Base-by-base conservation (phyloP, 2,113 vertebrate genomes). In the Lasiurus cinereus region DNA sequence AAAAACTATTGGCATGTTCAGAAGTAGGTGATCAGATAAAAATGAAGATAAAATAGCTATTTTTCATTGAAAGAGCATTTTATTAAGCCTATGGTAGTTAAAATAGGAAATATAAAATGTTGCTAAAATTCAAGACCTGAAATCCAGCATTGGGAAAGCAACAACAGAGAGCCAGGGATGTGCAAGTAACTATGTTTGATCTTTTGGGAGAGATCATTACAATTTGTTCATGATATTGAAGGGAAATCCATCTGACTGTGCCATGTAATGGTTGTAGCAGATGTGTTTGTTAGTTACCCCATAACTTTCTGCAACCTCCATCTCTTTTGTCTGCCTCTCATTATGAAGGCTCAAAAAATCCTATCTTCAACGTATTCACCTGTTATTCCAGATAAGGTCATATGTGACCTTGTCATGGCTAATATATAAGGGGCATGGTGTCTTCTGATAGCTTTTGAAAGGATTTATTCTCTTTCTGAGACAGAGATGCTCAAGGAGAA, bases 11-110 rank as follows among this genome's bases (percentile, higher is more conserved):
- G 74, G 67, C 74, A 72, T n/a, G 70, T 31, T 21, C 59, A 77
- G 50, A 66, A 70, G 69, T 73, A 91, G 67, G 39, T 31, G 84
- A 93, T 59, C 3, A 66, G 29, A 52, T 59, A 59, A 88, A 93
- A 88, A 64, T 31, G 4, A 82, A 77, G 21, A 50, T 21, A 39
- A 91, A 59, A 52, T 39, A 86, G 77, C 59, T 13, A 39, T 31
- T 66, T 91, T 43, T 16, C 78, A 36, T 66, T 39, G n/a, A 67
- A 48, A 36, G 15, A 36, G 36, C 18, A 86, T 64, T 89, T 77
- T 91, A 76, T 66, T 66, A 88, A 77, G n/a, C 22, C 39, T 22
- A 22, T 91, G 52, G 24, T 73, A 64, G 64, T 87, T 80, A 27
- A 83, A 82, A 48, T 29, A 90, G 62, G 39, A 93, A 89, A 74